A percentile compares a stretch with the other conserved stretches of the same genome.
These are phyloP conservation scores for Lingula anatina DNA, from an alignment of 2,888 invertebrate genomes.

Conservation along the genomic window DNA sequence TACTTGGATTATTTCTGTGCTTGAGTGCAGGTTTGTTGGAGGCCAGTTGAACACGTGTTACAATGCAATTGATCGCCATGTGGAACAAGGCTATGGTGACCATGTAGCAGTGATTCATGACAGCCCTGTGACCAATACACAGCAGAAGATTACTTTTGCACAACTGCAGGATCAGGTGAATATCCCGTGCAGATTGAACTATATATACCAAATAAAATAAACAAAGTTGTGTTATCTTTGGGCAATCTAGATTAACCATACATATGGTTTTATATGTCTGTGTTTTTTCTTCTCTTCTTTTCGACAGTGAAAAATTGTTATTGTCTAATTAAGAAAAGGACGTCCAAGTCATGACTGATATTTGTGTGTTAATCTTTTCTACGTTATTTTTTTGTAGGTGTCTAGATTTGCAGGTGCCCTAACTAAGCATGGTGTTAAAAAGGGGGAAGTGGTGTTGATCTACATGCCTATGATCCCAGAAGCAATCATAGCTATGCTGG, in stretches of 20 bases:
- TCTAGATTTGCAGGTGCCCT: slow-evolving; percentile 75
- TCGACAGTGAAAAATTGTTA: no score
- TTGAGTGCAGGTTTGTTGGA: slow-evolving; percentile 79
- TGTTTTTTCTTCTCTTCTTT: no score
- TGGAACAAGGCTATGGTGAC: slow-evolving; percentile 69
- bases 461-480: slow-evolving; percentile 95
- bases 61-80: slow-evolving; percentile 88
- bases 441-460: slow-evolving; percentile 81
- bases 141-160: slow-evolving; percentile 72
- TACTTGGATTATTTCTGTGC: no score
- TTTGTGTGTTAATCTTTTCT: no score
- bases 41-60: slow-evolving; percentile 89
- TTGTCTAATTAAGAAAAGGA: no score
- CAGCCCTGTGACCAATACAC: slow-evolving; percentile 76
- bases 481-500: slow-evolving; percentile 82
- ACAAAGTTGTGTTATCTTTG: no score
- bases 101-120: slow-evolving; percentile 83
- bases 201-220: not conserved
- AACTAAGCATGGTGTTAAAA: slow-evolving; percentile 68
- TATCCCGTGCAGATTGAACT: not conserved
- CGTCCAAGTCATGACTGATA: no score
- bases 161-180: slow-evolving; percentile 73
- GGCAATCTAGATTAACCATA: no score
- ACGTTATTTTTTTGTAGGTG: slow-evolving; percentile 59
- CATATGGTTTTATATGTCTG: no score